Base-by-base conservation (phyloP, 2,797 vertebrate species). In the Eulemur mongoz region DNA sequence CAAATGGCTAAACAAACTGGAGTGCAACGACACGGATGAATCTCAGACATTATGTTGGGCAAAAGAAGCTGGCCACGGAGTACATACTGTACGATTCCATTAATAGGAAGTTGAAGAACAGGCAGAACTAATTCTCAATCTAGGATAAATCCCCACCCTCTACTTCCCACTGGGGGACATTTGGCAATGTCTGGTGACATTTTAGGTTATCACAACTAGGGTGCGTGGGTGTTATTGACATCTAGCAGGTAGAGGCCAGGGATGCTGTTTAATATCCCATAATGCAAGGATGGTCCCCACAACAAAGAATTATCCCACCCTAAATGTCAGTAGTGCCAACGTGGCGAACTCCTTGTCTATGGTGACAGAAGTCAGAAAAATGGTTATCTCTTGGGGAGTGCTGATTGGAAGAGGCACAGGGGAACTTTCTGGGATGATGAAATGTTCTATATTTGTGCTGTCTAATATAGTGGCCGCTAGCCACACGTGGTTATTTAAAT, bases 381-480 rank as follows among this genome's bases (percentile, higher is more conserved):
- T 38, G 23, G 48, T 76, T 83, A 87, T 59, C n/a, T 95, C 78
- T 91, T 87, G 67, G 73, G 93, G 40, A 67, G 7, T 30, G 59
- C 48, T 75, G 59, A 72, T 54, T 81, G 52, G 65, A 83, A 95
- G 40, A 48, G 65, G 52, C 70, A 48, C 14, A 4, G 95, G 40
- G 50, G 91, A 96, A 94, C 83, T 90, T 95, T 94, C 67, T 90
- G 67, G 93, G 84, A 93, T 72, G 70, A 54, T 76, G 59, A 72
- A 81, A 73, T 89, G 59, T 73, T 90, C 83, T 90, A 48, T 78
- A 69, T 84, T 84, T 70, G 78, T 63, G 43, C 27, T 54, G 45
- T 80, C n/a, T 73, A 69, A 67, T 18, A 76, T 30, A 70, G 61
- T 50, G 78, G 78, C 61, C 0, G 3, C 61, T 72, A 88, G 84